Base-by-base conservation (phyloP, 2,113 vertebrate species). In the Albula goreensis region DNA sequence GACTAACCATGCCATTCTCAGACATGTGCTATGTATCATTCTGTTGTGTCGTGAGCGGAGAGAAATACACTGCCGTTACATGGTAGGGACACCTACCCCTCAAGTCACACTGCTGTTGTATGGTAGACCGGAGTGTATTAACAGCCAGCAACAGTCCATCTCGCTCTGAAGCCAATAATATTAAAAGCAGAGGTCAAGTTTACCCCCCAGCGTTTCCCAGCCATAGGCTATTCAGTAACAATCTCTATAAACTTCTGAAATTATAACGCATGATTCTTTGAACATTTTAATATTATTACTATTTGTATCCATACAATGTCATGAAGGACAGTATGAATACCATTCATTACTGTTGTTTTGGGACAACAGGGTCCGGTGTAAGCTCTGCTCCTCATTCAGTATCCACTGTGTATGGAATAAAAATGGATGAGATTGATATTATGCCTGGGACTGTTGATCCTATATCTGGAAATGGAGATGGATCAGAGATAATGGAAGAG, bases 81-180 rank as follows among this genome's bases (percentile, higher is more conserved):
- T 60, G n/a, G 17, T 5, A 25, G 82, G 12, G 2, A 49, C 50
- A 57, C 81, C 93, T 95, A 99, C 98, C 96, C 97, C 96, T 97
- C 89, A 98, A 87, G 0, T 96, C 92, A 89, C 95, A 97, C 81
- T 97, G 97, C 90, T 95, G 95, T 89, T 97, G 95, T 87, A 98
- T 89, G 22, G 94, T 96, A 90, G 97, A 91, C 88, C 96, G 97
- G 41, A 99, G 94, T 63, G 92, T 92, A 31, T 95, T 96, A 87
- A 98, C 92, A 50, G 96, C 93, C 86, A 89, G 90, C 56, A 96
- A 93, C 66, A 98, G 94, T 86, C 89, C 17, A 82, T 93, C 84
- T 94, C 94, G 95, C 93, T 99, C 98, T 99, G 94, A 86, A 95
- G 93, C 48, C 60, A 79, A 93, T 89, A 88, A 49, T 3, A 86